Conservation (phyloP, 1,140 invertebrate species). For the Mizuhopecten yessoensis region DNA sequence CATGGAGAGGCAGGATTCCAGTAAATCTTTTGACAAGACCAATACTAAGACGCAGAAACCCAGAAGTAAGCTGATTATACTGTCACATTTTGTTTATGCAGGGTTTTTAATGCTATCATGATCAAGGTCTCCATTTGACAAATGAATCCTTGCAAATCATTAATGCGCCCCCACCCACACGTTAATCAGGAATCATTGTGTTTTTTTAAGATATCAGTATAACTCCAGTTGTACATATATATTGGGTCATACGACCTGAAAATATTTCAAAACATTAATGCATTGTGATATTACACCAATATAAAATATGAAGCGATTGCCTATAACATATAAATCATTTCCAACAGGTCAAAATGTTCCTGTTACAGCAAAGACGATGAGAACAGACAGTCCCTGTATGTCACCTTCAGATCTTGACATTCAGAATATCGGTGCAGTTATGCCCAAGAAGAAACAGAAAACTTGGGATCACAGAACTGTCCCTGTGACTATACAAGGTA, state of each 20-base stretch:
- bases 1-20: background rate
- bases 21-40: background rate
- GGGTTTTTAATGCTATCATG: no score
- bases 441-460: background rate
- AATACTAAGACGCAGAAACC: background rate
- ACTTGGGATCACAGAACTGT: background rate
- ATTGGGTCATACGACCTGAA: no score
- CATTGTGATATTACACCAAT: no score
- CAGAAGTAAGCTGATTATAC: background rate
- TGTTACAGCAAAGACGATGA: background rate
- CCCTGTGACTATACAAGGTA: background rate
- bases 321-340: background rate
- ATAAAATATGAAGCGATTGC: no score
- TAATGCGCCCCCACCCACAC: no score
- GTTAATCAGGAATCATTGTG: no score
- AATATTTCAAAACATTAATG: no score
- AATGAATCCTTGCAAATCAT: no score
- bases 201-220: no score
- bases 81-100: no score
- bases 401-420: conserved; percentile 8
- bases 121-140: no score
- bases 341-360: background rate
- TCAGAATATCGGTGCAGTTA: background rate
- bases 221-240: no score
- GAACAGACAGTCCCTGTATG: background rate